A percentile compares a stretch with the other conserved stretches of the same genome.
Conservation (phyloP, 2,113 vertebrate genomes). For the Telmatochromis brichardi region DNA sequence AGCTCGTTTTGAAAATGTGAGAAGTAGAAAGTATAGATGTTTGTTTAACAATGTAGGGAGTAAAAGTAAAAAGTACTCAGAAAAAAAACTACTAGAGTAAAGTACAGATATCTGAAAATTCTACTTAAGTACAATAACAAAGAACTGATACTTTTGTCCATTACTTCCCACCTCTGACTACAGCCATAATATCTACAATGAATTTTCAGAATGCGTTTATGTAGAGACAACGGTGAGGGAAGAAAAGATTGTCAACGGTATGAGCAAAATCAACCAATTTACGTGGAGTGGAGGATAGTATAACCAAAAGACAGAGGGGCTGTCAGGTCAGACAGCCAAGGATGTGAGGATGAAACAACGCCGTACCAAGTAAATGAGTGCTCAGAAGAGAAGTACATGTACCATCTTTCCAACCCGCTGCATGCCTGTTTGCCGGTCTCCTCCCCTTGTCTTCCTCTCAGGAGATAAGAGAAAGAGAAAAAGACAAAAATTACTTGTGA, state of each 20-base stretch:
- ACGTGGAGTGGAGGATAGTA: background rate
- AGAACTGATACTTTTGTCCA: background rate
- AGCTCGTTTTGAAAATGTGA: background rate
- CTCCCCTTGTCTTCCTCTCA: background rate
- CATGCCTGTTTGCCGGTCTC: background rate
- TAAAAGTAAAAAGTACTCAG: background rate
- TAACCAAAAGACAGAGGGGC: background rate
- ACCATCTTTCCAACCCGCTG: background rate
- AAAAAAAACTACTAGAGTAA: background rate
- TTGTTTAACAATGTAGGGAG: background rate
- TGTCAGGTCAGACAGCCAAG: slow-evolving; percentile 14
- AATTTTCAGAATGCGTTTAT: background rate
- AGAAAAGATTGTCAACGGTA: background rate
- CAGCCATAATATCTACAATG: background rate
- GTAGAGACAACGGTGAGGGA: background rate
- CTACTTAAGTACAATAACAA: background rate
- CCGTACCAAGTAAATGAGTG: background rate
- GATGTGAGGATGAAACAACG: background rate
- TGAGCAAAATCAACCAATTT: background rate
- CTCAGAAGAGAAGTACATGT: background rate
- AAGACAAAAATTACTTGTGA: slow-evolving; percentile 35
- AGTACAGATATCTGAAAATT: background rate
- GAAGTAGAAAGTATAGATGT: background rate
- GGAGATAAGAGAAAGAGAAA: slow-evolving; percentile 1
- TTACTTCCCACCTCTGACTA: background rate